Percentiles rank a stretch among this genome's conserved stretches.
These are phyloP conservation scores for Sebastes minor DNA, from an alignment of 2,797 vertebrate genomes.

Conservation along the genomic window DNA sequence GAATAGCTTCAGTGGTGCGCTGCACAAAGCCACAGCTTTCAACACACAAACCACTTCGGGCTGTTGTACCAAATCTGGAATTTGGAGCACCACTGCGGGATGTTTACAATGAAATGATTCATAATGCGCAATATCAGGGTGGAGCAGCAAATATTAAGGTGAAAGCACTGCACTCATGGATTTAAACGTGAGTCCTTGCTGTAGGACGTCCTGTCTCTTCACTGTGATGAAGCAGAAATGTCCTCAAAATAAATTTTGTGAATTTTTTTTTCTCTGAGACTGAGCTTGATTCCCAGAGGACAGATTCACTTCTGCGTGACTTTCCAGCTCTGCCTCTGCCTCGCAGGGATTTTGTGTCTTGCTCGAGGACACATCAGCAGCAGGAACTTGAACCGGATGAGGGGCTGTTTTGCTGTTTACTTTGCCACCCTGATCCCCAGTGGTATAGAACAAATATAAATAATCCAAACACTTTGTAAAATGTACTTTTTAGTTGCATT, in stretches of 20 bases:
- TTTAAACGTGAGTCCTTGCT: slow-evolving; percentile 49
- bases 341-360: slow-evolving; percentile 10
- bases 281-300: slow-evolving; percentile 26
- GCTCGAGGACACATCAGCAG: slow-evolving; percentile 28
- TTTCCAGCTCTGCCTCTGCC: slow-evolving; percentile 18
- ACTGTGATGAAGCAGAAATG: slow-evolving; percentile 16
- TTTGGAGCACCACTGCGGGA: slow-evolving; percentile 38
- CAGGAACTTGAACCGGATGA: neutral
- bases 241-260: slow-evolving; percentile 16
- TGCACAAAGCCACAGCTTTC: slow-evolving; percentile 38
- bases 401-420: slow-evolving; percentile 6
- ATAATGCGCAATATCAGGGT: slow-evolving; percentile 29
- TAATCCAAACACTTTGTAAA: neutral
- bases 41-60: slow-evolving; percentile 36
- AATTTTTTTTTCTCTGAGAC: neutral
- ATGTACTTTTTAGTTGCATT: neutral
- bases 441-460: neutral
- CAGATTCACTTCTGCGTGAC: slow-evolving; percentile 37
- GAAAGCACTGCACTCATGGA: slow-evolving; percentile 17
- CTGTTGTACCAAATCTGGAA: slow-evolving; percentile 50
- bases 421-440: neutral
- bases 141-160: slow-evolving; percentile 24
- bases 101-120: slow-evolving; percentile 60
- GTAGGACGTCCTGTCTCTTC: slow-evolving; percentile 31
- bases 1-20: slow-evolving; percentile 36